Conservation (phyloP, 2,888 invertebrate species). For the Atrina japonica region DNA sequence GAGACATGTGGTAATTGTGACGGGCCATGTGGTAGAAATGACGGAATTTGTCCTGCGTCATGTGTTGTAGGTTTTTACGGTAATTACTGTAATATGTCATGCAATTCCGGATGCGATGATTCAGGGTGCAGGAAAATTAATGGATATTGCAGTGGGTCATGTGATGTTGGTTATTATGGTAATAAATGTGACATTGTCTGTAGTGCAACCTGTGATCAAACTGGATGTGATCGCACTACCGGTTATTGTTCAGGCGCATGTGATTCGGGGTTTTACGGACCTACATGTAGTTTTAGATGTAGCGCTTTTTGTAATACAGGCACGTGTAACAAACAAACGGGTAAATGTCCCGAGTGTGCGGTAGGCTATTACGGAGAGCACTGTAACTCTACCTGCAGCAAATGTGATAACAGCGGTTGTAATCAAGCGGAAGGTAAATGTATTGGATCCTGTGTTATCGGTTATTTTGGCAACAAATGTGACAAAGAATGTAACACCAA, state of each 20-base stretch:
- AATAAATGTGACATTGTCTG: constrained; percentile 9
- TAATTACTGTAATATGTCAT: constrained; percentile 4
- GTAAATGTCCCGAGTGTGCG: neutral
- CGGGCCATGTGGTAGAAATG: constrained; percentile 7
- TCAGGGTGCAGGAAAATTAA: neutral
- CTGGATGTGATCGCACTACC: neutral
- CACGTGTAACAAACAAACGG: neutral
- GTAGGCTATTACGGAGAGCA: neutral
- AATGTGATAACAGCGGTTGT: neutral
- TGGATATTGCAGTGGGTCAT: neutral
- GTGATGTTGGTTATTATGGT: constrained; percentile 29
- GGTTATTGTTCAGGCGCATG: neutral
- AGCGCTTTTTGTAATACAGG: neutral
- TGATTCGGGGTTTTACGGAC: neutral
- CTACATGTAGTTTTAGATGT: neutral
- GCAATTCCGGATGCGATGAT: constrained; percentile 21
- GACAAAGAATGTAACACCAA: neutral
- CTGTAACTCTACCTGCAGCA: neutral
- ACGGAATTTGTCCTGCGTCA: constrained; percentile 24
- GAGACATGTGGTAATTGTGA: constrained; percentile 24
- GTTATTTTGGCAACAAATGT: constrained; percentile 4
- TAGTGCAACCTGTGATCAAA: neutral
- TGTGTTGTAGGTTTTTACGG: constrained; percentile 35
- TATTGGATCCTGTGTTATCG: neutral
- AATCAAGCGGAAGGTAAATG: neutral